A percentile compares a stretch with the other conserved stretches of the same genome.
These are phyloP conservation scores for Hippoglossus stenolepis DNA, from an alignment of 2,113 vertebrate species.

Conservation along the genomic window DNA sequence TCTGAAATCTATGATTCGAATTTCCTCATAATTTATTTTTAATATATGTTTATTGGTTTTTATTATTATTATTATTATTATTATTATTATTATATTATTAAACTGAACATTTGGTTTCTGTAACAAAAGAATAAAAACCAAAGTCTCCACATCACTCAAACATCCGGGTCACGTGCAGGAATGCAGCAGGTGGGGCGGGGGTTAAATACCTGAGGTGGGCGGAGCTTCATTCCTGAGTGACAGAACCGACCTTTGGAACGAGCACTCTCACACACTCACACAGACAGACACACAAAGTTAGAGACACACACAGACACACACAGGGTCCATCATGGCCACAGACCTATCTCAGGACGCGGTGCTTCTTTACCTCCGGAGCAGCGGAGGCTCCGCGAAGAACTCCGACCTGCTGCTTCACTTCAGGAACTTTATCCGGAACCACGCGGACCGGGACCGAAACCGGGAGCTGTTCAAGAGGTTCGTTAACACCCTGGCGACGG, in stretches of 20 bases:
- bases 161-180: slow-evolving; percentile 63
- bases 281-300: neutral
- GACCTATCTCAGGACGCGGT: slow-evolving; percentile 90
- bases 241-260: slow-evolving; percentile 63
- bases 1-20: too few species aligned
- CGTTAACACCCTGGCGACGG: slow-evolving; percentile 92
- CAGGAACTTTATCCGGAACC: slow-evolving; percentile 82
- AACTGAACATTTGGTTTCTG: neutral
- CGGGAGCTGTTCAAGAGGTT: slow-evolving; percentile 91
- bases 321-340: slow-evolving; percentile 82
- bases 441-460: slow-evolving; percentile 79
- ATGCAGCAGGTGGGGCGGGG: slow-evolving; percentile 49
- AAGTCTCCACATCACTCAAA: neutral
- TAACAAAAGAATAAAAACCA: neutral
- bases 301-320: neutral
- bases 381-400: slow-evolving; percentile 88
- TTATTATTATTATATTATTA: too few species aligned
- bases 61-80: too few species aligned
- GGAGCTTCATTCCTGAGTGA: slow-evolving; percentile 39
- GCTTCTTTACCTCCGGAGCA: slow-evolving; percentile 85
- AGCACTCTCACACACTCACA: neutral
- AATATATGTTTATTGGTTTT: too few species aligned
- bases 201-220: slow-evolving; percentile 70
- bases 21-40: too few species aligned
- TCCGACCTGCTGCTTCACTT: slow-evolving; percentile 88